Base-by-base conservation (phyloP, 2,113 vertebrate species). In the Ploceus nigricollis region DNA sequence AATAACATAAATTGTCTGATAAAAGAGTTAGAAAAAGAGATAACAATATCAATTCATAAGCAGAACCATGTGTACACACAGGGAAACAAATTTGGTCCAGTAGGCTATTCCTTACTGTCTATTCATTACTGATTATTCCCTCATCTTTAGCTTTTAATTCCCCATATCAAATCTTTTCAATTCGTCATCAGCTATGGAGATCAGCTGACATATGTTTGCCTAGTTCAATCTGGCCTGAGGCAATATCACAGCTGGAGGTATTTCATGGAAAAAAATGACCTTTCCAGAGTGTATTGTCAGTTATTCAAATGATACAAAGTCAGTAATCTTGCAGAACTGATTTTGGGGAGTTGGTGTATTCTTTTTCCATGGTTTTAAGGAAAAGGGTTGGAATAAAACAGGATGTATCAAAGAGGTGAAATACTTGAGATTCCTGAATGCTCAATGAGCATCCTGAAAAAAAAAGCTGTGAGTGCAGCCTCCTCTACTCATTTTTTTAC, bases 71-170 rank as follows among this genome's bases (percentile, higher is more conserved):
- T 94, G 69, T 71, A 79, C 28, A 58, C 13, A 60, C 6, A 84
- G 11, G 20, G 57, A 91, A 92, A 78, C 9, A 63, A 80, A 64
- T 68, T 13, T 40, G 10, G 13, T 87, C 79, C 89, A 82, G 80
- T 91, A 92, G 40, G 56, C 37, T 77, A 39, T 84, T 93, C 44
- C 13, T 82, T 87, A 75, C 66, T 94, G 56, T 92, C 35, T 83
- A 2, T 89, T 86, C 33, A 19, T 89, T 83, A 60, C 37, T 68
- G 60, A 91, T 87, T 91, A 60, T 65, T 89, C 81, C 72, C 31
- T 95, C 65, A 66, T 81, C 25, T 93, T 94, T 93, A 94, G 93
- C 79, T 94, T 92, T 79, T 95, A 87, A 92, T 87, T 87, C 61
- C 6, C 70, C 31, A 6, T 87, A 94, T 93, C n/a, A 68, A 76